Conservation (phyloP, 1,140 invertebrate species). For the Bombus waltoni region DNA sequence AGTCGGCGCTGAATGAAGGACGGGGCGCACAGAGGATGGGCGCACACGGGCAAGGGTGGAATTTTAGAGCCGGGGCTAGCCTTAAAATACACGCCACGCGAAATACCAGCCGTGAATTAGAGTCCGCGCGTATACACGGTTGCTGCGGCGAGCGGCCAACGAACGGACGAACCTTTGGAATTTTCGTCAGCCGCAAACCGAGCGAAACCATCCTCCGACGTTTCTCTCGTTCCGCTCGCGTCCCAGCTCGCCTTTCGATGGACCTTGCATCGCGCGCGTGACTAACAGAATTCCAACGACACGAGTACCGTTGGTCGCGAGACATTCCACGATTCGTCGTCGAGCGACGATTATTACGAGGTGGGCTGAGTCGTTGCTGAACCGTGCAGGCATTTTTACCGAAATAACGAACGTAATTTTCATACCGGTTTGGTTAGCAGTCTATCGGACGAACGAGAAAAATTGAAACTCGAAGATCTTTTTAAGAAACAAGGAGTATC, state of each 20-base stretch:
- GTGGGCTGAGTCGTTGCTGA: background rate
- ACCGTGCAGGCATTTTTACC: background rate
- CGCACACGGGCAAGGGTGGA: constrained; percentile 69
- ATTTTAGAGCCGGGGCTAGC: constrained; percentile 77
- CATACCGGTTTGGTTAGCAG: background rate
- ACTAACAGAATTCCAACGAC: constrained; percentile 45
- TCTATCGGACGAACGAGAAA: background rate
- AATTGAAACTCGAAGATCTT: background rate
- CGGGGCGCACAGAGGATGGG: constrained; percentile 37
- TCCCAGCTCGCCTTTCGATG: background rate
- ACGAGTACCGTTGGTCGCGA: constrained; percentile 34
- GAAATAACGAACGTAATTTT: background rate
- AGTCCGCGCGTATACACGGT: constrained; percentile 63
- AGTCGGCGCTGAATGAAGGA: constrained; percentile 45
- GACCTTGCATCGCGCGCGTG: constrained; percentile 3
- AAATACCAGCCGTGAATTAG: constrained; percentile 81
- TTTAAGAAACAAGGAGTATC: no score
- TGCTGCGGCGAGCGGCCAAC: constrained; percentile 43
- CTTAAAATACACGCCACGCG: constrained; percentile 80
- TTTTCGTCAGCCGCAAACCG: constrained; percentile 60
- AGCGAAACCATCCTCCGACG: background rate
- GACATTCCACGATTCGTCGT: constrained; percentile 32
- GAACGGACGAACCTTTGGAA: constrained; percentile 64
- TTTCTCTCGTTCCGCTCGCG: constrained; percentile 11
- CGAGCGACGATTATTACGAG: constrained; percentile 17